Evolutionary conservation across 2,888 invertebrate species (phyloP).

Genomic region (Chrysotoxum bicinctum): DNA sequence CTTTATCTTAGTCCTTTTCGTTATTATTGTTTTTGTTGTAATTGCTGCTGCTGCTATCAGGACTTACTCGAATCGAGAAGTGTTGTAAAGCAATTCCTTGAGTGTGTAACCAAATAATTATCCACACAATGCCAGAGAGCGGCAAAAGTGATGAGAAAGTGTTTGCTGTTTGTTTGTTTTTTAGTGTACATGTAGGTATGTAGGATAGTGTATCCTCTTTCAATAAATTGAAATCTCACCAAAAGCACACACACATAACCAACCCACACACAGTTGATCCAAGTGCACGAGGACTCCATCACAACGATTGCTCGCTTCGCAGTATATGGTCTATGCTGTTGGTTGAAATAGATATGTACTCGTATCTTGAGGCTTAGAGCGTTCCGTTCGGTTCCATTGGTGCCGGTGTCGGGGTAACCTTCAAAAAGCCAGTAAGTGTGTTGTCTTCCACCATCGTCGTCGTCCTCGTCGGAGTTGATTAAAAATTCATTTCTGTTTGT

Average conservation of each 20-base stretch:
- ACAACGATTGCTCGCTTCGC: conserved; percentile 13
- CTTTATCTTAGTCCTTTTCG: not conserved
- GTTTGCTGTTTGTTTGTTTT: conserved; percentile 21
- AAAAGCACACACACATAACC: conserved; percentile 6
- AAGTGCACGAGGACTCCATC: conserved; percentile 21
- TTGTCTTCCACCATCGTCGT: conserved; percentile 31
- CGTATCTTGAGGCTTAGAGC: conserved; percentile 56
- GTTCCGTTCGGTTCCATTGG: not conserved
- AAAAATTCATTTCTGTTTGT: conserved; percentile 76
- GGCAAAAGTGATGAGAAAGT: conserved; percentile 26
- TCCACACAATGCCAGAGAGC: conserved; percentile 44
- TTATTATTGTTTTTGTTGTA: not conserved
- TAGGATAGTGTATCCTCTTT: conserved; percentile 30
- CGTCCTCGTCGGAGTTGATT: conserved; percentile 74
- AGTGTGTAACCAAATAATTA: conserved; percentile 69
- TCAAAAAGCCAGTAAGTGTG: conserved; percentile 69
- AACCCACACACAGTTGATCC: not conserved
- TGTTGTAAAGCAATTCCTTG: conserved; percentile 56
- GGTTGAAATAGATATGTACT: conserved; percentile 57
- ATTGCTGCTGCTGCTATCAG: not conserved
- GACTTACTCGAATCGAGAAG: not conserved
- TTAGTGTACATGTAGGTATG: conserved; percentile 29
- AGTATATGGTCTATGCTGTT: conserved; percentile 8
- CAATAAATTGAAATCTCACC: conserved; percentile 49
- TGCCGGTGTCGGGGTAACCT: conserved; percentile 26